Percentiles rank a stretch among this genome's conserved stretches.
phyloP scores from a whole-genome alignment of 2,797 vertebrate species.

The Aythya fuligula region DNA sequence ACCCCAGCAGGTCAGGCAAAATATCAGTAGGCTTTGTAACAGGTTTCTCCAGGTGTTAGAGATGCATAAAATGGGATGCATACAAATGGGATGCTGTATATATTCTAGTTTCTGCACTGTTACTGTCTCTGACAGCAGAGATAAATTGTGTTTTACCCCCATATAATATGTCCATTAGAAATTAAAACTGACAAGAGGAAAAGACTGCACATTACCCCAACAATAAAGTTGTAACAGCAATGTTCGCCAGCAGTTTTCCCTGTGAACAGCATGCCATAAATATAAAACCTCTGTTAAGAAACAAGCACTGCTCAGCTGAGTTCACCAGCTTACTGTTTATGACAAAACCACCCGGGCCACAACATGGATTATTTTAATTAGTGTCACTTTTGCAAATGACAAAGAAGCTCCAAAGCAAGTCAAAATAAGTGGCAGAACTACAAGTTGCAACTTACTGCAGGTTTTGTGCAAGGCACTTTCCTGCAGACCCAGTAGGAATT shows the following conservation, averaged over 20 bases:
- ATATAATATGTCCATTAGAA: rapidly evolving
- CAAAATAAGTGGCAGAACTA: neutral
- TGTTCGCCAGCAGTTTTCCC: neutral
- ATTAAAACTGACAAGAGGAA: neutral
- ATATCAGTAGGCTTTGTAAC: neutral
- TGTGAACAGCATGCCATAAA: neutral
- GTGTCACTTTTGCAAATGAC: neutral
- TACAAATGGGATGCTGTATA: neutral
- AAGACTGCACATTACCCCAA: neutral
- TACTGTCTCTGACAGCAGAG: neutral
- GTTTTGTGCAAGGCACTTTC: neutral
- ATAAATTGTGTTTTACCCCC: neutral
- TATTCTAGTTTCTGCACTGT: neutral
- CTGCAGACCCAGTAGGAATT: neutral
- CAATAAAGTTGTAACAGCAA: neutral
- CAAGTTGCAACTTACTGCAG: neutral
- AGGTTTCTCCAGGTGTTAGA: neutral
- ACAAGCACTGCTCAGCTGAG: neutral
- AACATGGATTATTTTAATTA: neutral
- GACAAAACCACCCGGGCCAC: neutral
- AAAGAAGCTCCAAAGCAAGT: neutral
- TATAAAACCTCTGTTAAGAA: constrained; percentile 23
- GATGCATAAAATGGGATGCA: neutral
- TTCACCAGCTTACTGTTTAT: neutral
- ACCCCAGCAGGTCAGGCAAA: neutral